Evolutionary conservation across 2,797 vertebrate species (phyloP).

Genomic region (Hozukius guyotensis): DNA sequence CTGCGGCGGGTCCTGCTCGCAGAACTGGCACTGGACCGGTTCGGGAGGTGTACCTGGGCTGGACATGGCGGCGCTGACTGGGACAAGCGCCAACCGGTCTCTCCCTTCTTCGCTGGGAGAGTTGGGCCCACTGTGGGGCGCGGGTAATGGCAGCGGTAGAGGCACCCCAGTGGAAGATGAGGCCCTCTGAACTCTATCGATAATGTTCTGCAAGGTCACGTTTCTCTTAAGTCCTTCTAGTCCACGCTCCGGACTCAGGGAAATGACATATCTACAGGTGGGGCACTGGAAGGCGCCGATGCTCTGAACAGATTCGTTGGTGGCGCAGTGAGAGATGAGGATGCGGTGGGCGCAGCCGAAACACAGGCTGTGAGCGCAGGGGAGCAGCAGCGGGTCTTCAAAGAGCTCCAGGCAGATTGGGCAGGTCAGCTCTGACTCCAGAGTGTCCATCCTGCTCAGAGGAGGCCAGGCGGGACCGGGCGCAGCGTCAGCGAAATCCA

Average conservation of each 20-base stretch:
- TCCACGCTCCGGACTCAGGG: constrained; percentile 91
- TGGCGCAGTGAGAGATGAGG: constrained; percentile 92
- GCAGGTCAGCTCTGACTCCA: constrained; percentile 99
- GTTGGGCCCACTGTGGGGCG: constrained; percentile 90
- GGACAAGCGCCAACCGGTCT: constrained; percentile 83
- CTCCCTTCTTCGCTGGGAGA: constrained; percentile 91
- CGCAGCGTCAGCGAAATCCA: constrained; percentile 92
- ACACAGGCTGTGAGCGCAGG: constrained; percentile 96
- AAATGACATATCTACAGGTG: constrained; percentile 96
- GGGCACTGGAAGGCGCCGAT: constrained; percentile 96
- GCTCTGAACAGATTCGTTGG: constrained; percentile 93
- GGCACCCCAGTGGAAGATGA: constrained; percentile 76
- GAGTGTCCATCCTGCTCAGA: constrained; percentile 96
- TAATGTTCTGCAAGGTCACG: constrained; percentile 97
- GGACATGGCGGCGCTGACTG: constrained; percentile 86
- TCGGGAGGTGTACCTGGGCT: constrained; percentile 83
- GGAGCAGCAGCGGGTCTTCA: constrained; percentile 96
- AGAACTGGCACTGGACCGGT: constrained; percentile 96
- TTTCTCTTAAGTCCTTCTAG: constrained; percentile 96
- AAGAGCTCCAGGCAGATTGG: constrained; percentile 99
- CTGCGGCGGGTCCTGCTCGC: constrained; percentile 94
- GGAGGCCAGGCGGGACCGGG: constrained; percentile 86
- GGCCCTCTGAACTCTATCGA: constrained; percentile 94
- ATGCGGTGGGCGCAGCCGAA: constrained; percentile 96
- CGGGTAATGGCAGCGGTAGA: constrained; percentile 59